Evolutionary conservation across 2,113 vertebrate genomes (phyloP).

Genomic region (Nematolebias whitei): DNA sequence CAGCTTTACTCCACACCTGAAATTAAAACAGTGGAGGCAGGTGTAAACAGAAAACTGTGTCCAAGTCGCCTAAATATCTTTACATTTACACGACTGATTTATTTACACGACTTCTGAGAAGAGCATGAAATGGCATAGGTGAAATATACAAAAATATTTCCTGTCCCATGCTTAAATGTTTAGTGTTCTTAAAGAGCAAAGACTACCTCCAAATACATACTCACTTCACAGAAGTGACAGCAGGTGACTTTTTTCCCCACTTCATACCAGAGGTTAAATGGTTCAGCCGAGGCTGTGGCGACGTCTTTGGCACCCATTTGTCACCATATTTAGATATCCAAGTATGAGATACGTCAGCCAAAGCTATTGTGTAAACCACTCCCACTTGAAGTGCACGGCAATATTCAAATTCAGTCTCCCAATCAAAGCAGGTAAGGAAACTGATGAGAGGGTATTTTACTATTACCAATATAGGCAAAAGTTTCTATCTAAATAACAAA

Average conservation of each 20-base stretch:
- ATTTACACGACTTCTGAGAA: conserved; percentile 72
- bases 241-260: conserved; percentile 73
- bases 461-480: conserved; percentile 65
- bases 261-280: conserved; percentile 59
- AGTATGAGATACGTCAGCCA: conserved; percentile 59
- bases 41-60: conserved; percentile 62
- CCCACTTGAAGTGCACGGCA: conserved; percentile 51
- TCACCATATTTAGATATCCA: conserved; percentile 54
- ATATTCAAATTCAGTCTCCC: conserved; percentile 63
- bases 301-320: conserved; percentile 34
- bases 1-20: conserved; percentile 60
- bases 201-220: conserved; percentile 49
- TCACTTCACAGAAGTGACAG: conserved; percentile 84
- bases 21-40: conserved; percentile 63
- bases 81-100: conserved; percentile 63
- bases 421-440: conserved; percentile 71
- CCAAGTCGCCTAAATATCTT: conserved; percentile 54
- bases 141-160: conserved; percentile 81
- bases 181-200: conserved; percentile 59
- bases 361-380: conserved; percentile 55
- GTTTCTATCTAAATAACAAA: conserved; percentile 53
- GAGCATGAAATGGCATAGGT: conserved; percentile 77
- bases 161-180: conserved; percentile 76
- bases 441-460: conserved; percentile 60
- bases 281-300: conserved; percentile 32